Conservation (phyloP, 1,140 invertebrate genomes). For the Trypoxylus dichotomus region DNA sequence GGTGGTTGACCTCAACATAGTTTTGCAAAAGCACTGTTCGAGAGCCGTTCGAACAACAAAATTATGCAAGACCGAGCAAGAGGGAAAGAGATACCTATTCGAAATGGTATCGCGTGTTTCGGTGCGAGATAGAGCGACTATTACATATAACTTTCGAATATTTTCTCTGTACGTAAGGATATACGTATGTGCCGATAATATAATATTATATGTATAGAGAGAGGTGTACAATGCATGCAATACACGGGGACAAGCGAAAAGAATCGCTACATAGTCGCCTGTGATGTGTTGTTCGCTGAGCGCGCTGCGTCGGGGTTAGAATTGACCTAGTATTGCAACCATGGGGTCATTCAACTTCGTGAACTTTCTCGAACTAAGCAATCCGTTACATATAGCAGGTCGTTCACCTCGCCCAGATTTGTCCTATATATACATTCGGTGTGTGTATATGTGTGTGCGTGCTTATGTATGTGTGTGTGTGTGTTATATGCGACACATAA, state of each 20-base stretch:
- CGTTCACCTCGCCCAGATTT: slow-evolving; percentile 43
- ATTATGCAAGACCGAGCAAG: slow-evolving; percentile 42
- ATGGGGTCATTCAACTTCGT: slow-evolving; percentile 46
- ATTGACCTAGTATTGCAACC: slow-evolving; percentile 44
- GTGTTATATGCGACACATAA: background rate
- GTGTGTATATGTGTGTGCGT: background rate
- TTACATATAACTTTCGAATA: slow-evolving; percentile 42
- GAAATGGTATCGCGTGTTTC: slow-evolving; percentile 32
- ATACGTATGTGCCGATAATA: background rate
- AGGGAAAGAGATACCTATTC: background rate
- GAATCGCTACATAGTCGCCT: background rate
- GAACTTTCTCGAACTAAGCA: slow-evolving; percentile 48
- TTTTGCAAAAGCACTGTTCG: slow-evolving; percentile 20
- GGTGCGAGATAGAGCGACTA: slow-evolving; percentile 7
- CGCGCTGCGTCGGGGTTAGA: slow-evolving; percentile 35
- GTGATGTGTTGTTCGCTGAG: slow-evolving; percentile 9
- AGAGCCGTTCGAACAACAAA: slow-evolving; percentile 27
- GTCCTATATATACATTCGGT: slow-evolving; percentile 27
- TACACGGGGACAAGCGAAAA: background rate
- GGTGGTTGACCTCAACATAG: slow-evolving; percentile 52
- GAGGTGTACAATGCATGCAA: background rate
- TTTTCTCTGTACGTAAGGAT: slow-evolving; percentile 26
- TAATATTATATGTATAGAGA: background rate
- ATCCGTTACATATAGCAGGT: slow-evolving; percentile 46
- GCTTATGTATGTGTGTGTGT: background rate